phyloP scores from a whole-genome alignment of 2,113 vertebrate species.

The Catharus minimus region DNA sequence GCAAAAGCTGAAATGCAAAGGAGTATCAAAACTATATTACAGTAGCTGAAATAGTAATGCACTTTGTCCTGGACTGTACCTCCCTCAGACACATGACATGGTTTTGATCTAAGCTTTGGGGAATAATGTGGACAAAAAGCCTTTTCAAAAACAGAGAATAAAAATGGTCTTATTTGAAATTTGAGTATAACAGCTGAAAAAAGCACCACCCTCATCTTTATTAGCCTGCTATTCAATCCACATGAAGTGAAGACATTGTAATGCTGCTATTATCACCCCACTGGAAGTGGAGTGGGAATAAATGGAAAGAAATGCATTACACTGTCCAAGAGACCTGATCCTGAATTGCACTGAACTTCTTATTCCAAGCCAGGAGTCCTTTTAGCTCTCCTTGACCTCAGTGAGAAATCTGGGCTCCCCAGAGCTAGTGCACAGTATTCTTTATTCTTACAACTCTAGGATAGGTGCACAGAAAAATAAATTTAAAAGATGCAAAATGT shows the following conservation, averaged over 20 bases:
- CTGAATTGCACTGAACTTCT: neutral
- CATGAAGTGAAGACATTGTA: constrained; percentile 28
- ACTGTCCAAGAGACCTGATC: neutral
- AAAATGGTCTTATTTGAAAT: constrained; percentile 48
- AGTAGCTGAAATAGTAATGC: neutral
- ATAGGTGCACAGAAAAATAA: neutral
- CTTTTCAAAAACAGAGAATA: constrained; percentile 41
- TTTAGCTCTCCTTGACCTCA: neutral
- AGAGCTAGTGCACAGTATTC: neutral
- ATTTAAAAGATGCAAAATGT: neutral
- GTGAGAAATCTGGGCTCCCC: neutral
- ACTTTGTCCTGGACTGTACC: neutral
- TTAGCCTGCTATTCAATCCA: constrained; percentile 35
- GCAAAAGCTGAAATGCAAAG: neutral
- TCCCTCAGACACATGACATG: neutral
- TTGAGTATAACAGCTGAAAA: constrained; percentile 37
- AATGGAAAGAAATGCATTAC: neutral
- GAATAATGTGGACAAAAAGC: constrained; percentile 29
- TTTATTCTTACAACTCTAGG: neutral
- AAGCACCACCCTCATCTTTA: constrained; percentile 14
- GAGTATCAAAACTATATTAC: neutral
- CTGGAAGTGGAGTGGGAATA: neutral
- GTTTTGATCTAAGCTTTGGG: constrained; percentile 29
- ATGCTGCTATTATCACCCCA: constrained; percentile 12
- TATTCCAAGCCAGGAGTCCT: neutral